A percentile compares a stretch with the other conserved stretches of the same genome.
phyloP scores from a whole-genome alignment of 2,113 vertebrate genomes.

The Forbesichthys agassizii region DNA sequence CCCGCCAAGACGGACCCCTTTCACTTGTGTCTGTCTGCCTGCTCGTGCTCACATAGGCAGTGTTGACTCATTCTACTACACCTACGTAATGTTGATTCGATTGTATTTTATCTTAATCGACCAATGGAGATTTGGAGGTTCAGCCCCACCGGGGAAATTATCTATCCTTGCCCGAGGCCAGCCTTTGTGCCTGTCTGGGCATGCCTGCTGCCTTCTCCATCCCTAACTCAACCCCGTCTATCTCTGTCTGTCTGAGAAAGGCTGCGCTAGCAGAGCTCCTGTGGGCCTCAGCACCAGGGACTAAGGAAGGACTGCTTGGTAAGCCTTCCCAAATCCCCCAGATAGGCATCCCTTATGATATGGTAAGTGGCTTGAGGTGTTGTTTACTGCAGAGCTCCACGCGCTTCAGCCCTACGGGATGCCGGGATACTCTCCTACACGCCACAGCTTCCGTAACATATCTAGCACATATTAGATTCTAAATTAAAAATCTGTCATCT shows the following conservation, averaged over 20 bases:
- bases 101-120: constrained; percentile 60
- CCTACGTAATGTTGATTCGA: constrained; percentile 35
- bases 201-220: constrained; percentile 59
- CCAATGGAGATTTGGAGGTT: constrained; percentile 58
- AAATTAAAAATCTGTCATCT: constrained; percentile 75
- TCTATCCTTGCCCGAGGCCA: constrained; percentile 69
- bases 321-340: constrained; percentile 68
- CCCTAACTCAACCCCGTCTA: background rate
- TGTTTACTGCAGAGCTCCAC: constrained; percentile 70
- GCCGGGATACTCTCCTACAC: constrained; percentile 47
- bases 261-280: constrained; percentile 56
- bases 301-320: constrained; percentile 58
- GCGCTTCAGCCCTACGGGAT: constrained; percentile 36
- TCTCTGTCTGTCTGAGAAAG: constrained; percentile 37
- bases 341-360: constrained; percentile 73
- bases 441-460: constrained; percentile 60
- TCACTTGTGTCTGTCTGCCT: constrained; percentile 22
- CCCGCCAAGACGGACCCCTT: constrained; percentile 60
- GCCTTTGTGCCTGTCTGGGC: constrained; percentile 73
- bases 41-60: constrained; percentile 25
- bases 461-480: constrained; percentile 60
- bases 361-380: constrained; percentile 71
- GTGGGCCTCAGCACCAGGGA: constrained; percentile 53
- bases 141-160: constrained; percentile 46
- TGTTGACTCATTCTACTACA: constrained; percentile 33